Base-by-base conservation (phyloP, 2,888 invertebrate genomes). In the Cylindroiulus punctatus region DNA sequence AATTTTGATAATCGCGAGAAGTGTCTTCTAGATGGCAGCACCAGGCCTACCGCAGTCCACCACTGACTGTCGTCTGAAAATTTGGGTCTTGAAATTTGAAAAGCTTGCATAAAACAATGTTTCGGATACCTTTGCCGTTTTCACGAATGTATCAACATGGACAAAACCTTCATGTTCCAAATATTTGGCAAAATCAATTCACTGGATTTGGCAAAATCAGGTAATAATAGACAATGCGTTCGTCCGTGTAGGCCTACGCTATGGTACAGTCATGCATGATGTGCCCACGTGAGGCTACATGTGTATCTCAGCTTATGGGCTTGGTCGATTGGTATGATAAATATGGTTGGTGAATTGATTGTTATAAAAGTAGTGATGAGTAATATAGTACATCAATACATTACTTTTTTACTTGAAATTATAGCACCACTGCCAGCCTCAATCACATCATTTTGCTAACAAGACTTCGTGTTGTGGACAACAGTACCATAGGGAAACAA, bases 401-500 rank as follows among this genome's bases (percentile, higher is more conserved):
- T 36, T 36, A 4, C 36, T 36, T 36, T 36, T 36, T 36, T 36
- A 36, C 36, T 36, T 36, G 36, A 4, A 36, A 36, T 36, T 36
- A n/a, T 81, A 84, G 84, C 44, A 84, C 84, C 40, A 84, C 44
- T 17, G 40, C 42, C 40, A 30, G 42, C 44, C 42, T 36, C 30
- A 26, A 84, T 40, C 84, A 84, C 44, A 44, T 84, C 30, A 44
- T 84, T 19, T n/a, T 44, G 22, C 22, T 96, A 88, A 93, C 96
- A 0, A 92, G 97, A 84, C 92, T 98, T 22, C 93, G 97, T 89
- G 97, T 98, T 8, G 99, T 99, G 2, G 99, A 99, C 91, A 99
- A 99, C 91, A 98, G 98, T 86, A 95, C 95, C 88, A 94, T 99
- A 87, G 99, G 99, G 52, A 97, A 96, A 91, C 94, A 95, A 90